Evolutionary conservation across 2,888 invertebrate species (phyloP), one percentile per base, ranked within the genome.

Genomic region (Trichopoda pennipes): DNA sequence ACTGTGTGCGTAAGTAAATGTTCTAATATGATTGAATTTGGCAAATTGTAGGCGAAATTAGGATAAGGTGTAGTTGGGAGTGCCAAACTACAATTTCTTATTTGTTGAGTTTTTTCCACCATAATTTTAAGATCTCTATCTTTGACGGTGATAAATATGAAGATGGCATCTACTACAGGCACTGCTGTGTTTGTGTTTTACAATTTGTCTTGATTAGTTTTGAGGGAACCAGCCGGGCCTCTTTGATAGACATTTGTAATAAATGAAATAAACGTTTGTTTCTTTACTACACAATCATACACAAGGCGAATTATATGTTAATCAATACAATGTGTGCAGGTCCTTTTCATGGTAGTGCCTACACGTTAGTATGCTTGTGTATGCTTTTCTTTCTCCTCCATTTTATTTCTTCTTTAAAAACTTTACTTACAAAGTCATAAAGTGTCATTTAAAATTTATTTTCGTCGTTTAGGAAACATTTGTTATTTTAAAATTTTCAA

Each of bases 401-500:
- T 17, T 74, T 74, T 38, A 66, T 19, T 16, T 60, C 42, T 66
- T 72, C 64, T 23, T 28, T 53, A 28, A 68, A 17, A 28, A 79
- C 60, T 60, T 66, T 66, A 28, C 63, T 74, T 86, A 86, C 86
- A 88, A 88, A 87, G 86, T 86, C 75, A 89, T 88, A 88, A 88
- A 88, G 89, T 87, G 86, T 89, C 88, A 87, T 88, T 88, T 87
- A 87, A 88, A 86, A 87, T 89, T 88, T 84, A 86, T 86, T 87
- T 87, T 86, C 78, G 85, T 85, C 86, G 68, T 87, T 87, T 84
- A 85, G 86, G 86, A 88, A 87, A 85, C 85, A 86, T 85, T 85
- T 74, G 81, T 79, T 82, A 85, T 85, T 86, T 87, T 6, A 17
- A 53, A 69, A 60, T 42, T 61, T 69, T 8, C 23, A n/a, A 23